phyloP scores from a whole-genome alignment of 1,140 invertebrate species.

The Drosophila albomicans region DNA sequence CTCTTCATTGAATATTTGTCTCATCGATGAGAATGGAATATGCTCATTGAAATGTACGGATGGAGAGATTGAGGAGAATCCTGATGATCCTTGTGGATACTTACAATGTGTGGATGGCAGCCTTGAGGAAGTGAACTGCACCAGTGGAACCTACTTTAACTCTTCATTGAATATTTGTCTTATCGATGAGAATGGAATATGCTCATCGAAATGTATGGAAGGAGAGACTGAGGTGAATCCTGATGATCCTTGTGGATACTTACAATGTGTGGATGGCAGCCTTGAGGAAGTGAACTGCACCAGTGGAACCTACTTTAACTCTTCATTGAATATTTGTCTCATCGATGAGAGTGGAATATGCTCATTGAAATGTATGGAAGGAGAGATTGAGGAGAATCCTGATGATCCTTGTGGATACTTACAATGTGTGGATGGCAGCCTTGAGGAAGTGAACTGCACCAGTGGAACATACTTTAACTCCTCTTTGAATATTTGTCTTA shows the following conservation, averaged over 20 bases:
- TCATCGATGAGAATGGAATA: background rate
- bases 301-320: constrained; percentile 36
- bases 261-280: constrained; percentile 16
- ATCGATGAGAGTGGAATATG: constrained; percentile 34
- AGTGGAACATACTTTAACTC: constrained; percentile 36
- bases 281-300: constrained; percentile 16
- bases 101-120: constrained; percentile 21
- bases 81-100: constrained; percentile 9
- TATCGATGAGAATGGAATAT: constrained; percentile 28
- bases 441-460: constrained; percentile 18
- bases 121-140: constrained; percentile 14
- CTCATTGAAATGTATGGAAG: constrained; percentile 17
- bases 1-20: too few species aligned
- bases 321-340: constrained; percentile 10
- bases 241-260: constrained; percentile 11
- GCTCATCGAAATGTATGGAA: constrained; percentile 11
- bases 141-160: constrained; percentile 36
- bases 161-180: constrained; percentile 15
- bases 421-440: constrained; percentile 12
- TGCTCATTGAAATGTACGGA: constrained; percentile 18
- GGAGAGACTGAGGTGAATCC: constrained; percentile 8
- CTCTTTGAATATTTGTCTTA: constrained; percentile 9
- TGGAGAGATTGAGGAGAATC: constrained; percentile 3
- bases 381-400: constrained; percentile 1
- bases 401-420: constrained; percentile 19